phyloP scores from a whole-genome alignment of 2,797 vertebrate species.

The Gobionotothen gibberifrons region DNA sequence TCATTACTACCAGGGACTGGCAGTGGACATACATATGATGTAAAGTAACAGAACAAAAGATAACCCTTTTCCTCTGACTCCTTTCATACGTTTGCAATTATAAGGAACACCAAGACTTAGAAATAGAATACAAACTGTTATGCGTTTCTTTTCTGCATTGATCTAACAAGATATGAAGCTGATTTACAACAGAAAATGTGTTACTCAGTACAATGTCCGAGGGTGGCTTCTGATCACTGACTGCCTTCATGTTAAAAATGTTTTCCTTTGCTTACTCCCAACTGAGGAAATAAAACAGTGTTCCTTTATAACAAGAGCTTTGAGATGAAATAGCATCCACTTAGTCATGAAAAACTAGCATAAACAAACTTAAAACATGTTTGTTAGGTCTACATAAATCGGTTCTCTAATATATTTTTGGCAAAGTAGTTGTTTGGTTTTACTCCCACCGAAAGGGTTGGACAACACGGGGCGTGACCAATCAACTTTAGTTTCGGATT shows the following conservation, averaged over 20 bases:
- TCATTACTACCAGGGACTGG: slow-evolving; percentile 57
- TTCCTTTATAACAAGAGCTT: slow-evolving; percentile 25
- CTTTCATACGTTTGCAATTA: slow-evolving; percentile 58
- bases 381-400: slow-evolving; percentile 57
- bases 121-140: slow-evolving; percentile 17
- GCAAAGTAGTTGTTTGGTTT: too few relatives aligned
- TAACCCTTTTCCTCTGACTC: slow-evolving; percentile 31
- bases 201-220: slow-evolving; percentile 38
- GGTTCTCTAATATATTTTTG: slow-evolving; percentile 10
- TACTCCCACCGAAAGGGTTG: too few relatives aligned
- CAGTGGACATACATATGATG: slow-evolving; percentile 19
- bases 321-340: slow-evolving; percentile 42
- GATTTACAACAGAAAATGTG: slow-evolving; percentile 36
- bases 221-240: slow-evolving; percentile 49
- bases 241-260: slow-evolving; percentile 42
- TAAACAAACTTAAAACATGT: slow-evolving; percentile 12
- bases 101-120: slow-evolving; percentile 24
- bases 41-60: slow-evolving; percentile 50
- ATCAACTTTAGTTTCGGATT: too few relatives aligned
- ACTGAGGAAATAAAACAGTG: slow-evolving; percentile 45
- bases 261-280: slow-evolving; percentile 15
- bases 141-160: slow-evolving; percentile 8
- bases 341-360: slow-evolving; percentile 49
- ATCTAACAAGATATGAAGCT: slow-evolving; percentile 41
- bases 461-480: too few relatives aligned